Evolutionary conservation across 2,113 vertebrate genomes (phyloP).

Genomic region (Probosciger aterrimus): DNA sequence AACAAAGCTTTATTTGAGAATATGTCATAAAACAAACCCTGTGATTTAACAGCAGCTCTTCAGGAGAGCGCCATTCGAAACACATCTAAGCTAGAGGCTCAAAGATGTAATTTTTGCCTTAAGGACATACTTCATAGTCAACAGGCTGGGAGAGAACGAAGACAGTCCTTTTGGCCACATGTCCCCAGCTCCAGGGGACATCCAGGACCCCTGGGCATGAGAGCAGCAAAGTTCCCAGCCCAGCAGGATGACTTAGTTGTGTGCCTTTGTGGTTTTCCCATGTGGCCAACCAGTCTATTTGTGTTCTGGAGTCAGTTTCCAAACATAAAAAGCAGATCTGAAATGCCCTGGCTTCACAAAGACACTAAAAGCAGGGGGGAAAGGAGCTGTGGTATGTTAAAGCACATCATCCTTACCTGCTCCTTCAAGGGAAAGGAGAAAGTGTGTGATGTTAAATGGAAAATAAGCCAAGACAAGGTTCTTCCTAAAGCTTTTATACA

Average conservation of each 20-base stretch:
- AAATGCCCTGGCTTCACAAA: neutral
- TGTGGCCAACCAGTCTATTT: neutral
- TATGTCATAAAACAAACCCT: neutral
- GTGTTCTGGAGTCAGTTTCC: neutral
- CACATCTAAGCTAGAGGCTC: neutral
- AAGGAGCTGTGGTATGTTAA: rapidly evolving
- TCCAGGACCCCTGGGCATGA: neutral
- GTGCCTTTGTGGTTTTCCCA: neutral
- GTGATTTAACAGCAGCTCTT: neutral
- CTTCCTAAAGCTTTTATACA: neutral
- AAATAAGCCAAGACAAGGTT: neutral
- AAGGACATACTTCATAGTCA: neutral
- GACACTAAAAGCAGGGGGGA: neutral
- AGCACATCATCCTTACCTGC: too few species aligned
- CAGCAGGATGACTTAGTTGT: neutral
- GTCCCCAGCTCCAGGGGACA: neutral
- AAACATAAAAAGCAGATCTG: neutral
- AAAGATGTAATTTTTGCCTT: neutral
- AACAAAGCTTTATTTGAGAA: neutral
- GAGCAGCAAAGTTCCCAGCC: neutral
- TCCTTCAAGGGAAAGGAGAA: neutral
- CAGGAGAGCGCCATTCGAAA: neutral
- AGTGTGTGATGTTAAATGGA: neutral
- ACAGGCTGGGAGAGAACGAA: neutral
- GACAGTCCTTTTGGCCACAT: neutral